phyloP scores from a whole-genome alignment of 2,888 invertebrate species.

The Tipula unca region DNA sequence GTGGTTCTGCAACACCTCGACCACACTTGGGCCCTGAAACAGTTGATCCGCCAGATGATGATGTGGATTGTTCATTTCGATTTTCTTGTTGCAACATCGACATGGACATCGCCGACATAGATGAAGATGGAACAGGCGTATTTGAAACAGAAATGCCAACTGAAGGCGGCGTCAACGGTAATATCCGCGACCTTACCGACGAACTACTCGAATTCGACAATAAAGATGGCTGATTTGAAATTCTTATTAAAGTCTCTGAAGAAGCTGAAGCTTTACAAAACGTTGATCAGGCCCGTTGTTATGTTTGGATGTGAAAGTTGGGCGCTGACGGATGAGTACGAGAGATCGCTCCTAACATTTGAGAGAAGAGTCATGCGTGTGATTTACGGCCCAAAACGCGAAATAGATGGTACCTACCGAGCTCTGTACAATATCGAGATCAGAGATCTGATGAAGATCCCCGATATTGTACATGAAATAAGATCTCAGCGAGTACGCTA shows the following conservation, averaged over 20 bases:
- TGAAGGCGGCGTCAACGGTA: not conserved
- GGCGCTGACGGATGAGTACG: too few relatives aligned
- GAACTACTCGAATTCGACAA: slow-evolving; percentile 36
- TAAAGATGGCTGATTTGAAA: slow-evolving; percentile 60
- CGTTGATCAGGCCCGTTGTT: slow-evolving; percentile 66
- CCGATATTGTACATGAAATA: too few relatives aligned
- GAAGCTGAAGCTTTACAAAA: slow-evolving; percentile 72
- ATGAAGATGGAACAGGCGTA: not conserved
- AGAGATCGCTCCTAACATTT: too few relatives aligned
- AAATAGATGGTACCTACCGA: too few relatives aligned
- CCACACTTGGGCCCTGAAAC: not conserved
- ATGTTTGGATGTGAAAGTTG: slow-evolving; percentile 70
- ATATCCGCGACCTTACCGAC: not conserved
- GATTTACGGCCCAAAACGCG: too few relatives aligned
- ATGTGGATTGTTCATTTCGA: not conserved
- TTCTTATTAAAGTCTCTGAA: slow-evolving; percentile 66
- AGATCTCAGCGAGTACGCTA: too few relatives aligned
- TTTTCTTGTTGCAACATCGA: not conserved
- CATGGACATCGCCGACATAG: not conserved
- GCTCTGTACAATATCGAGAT: too few relatives aligned
- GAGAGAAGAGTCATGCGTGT: too few relatives aligned
- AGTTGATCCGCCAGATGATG: not conserved
- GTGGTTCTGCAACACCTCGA: not conserved
- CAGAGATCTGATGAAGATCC: too few relatives aligned
- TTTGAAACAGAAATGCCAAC: not conserved